These are phyloP conservation scores for Patella pellucida DNA, from an alignment of 2,888 invertebrate species.

Conservation along the genomic window DNA sequence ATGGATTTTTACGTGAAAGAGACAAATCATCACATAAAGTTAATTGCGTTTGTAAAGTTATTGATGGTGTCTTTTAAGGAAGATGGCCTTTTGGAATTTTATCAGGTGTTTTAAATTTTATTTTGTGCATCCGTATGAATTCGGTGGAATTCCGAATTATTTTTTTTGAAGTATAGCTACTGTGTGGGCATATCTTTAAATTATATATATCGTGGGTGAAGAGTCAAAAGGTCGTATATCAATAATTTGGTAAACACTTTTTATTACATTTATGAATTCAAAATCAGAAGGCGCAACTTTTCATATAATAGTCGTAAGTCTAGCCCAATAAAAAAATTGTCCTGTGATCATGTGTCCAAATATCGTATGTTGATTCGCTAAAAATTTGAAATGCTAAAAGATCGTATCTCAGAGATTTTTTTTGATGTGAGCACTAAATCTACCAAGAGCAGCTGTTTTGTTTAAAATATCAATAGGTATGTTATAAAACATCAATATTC, in stretches of 20 bases:
- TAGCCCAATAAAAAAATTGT: not conserved
- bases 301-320: not conserved
- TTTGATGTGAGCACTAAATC: not conserved
- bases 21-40: too few species aligned
- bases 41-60: too few species aligned
- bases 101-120: too few species aligned
- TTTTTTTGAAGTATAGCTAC: too few species aligned
- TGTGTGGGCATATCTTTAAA: too few species aligned
- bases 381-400: not conserved
- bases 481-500: not conserved
- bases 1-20: too few species aligned
- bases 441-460: not conserved
- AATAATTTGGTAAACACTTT: not conserved
- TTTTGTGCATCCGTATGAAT: too few species aligned
- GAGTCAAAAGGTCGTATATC: not conserved
- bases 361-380: conserved; percentile 5
- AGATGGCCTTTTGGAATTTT: too few species aligned
- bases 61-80: too few species aligned
- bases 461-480: conserved; percentile 1
- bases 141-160: too few species aligned
- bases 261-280: conserved; percentile 1
- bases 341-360: not conserved
- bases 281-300: not conserved
- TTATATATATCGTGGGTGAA: not conserved
- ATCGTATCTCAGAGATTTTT: not conserved